A percentile compares a stretch with the other conserved stretches of the same genome.
Conservation (phyloP, 2,113 vertebrate genomes). For the Hucho hucho region DNA sequence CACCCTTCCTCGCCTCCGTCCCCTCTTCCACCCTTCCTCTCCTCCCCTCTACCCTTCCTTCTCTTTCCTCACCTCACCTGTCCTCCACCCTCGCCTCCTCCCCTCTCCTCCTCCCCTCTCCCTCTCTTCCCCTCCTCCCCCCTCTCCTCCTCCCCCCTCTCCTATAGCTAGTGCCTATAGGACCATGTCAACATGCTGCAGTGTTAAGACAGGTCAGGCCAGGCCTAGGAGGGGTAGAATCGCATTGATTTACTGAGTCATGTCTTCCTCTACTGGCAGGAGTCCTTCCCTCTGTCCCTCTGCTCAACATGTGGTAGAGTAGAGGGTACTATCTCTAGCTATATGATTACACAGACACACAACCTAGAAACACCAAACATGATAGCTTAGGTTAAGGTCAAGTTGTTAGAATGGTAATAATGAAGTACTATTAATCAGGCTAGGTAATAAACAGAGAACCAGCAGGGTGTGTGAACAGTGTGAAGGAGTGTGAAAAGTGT, state of each 20-base stretch:
- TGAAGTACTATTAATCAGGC: too few species aligned
- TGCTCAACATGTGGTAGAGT: conserved; percentile 4
- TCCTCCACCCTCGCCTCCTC: not conserved
- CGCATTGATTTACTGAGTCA: conserved; percentile 61
- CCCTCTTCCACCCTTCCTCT: conserved; percentile 13
- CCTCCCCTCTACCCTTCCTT: conserved; percentile 17
- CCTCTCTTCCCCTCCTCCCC: conserved; percentile 16
- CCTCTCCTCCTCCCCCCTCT: not conserved
- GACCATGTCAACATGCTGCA: conserved; percentile 54
- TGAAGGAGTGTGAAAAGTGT: not conserved
- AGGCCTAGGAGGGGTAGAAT: conserved; percentile 16
- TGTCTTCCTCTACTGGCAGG: conserved; percentile 52
- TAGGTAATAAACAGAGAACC: too few species aligned
- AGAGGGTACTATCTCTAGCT: not conserved
- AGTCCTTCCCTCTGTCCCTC: conserved; percentile 13
- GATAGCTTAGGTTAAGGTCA: not conserved
- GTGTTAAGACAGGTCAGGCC: conserved; percentile 36
- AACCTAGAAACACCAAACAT: too few species aligned
- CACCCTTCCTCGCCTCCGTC: too few species aligned
- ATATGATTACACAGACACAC: too few species aligned
- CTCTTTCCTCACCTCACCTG: too few species aligned
- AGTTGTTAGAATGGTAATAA: too few species aligned
- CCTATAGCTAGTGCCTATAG: conserved; percentile 45
- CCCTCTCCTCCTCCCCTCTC: not conserved
- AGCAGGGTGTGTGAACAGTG: too few species aligned